These are phyloP conservation scores for Caranx melampygus DNA, from an alignment of 2,113 vertebrate genomes.

Conservation along the genomic window DNA sequence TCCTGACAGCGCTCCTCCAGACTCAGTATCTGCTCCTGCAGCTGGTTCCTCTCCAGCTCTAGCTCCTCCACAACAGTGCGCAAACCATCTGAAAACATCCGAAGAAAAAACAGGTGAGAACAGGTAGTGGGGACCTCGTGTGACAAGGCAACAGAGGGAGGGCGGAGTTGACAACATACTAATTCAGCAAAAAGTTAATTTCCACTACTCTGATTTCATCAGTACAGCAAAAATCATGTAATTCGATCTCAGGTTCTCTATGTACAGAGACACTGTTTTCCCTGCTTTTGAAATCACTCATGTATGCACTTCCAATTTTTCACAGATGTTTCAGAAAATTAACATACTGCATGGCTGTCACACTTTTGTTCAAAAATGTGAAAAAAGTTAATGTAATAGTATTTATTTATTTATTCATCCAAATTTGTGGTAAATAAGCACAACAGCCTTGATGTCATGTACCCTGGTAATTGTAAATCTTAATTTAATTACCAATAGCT, in stretches of 20 bases:
- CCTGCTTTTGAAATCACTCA: background rate
- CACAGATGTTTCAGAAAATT: background rate
- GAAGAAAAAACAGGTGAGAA: background rate
- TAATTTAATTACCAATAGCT: background rate
- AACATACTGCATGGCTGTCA: background rate
- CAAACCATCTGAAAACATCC: conserved; percentile 79
- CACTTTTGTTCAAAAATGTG: background rate
- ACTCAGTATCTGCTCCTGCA: conserved; percentile 92
- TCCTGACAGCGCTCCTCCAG: conserved; percentile 91
- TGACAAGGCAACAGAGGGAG: background rate
- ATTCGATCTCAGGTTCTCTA: too few species aligned
- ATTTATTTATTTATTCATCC: too few species aligned
- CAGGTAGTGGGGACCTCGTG: background rate
- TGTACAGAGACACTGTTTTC: too few species aligned
- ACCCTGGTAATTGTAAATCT: too few species aligned
- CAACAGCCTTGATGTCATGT: too few species aligned
- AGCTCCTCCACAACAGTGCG: conserved; percentile 91
- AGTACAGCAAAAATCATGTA: too few species aligned
- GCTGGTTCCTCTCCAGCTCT: conserved; percentile 92
- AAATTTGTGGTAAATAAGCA: too few species aligned
- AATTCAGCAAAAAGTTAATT: too few species aligned
- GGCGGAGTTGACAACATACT: too few species aligned
- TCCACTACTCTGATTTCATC: too few species aligned
- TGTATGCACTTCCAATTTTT: background rate
- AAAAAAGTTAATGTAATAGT: too few species aligned